These are phyloP conservation scores for Pangasianodon gigas DNA, from an alignment of 2,113 vertebrate genomes.

Conservation along the genomic window DNA sequence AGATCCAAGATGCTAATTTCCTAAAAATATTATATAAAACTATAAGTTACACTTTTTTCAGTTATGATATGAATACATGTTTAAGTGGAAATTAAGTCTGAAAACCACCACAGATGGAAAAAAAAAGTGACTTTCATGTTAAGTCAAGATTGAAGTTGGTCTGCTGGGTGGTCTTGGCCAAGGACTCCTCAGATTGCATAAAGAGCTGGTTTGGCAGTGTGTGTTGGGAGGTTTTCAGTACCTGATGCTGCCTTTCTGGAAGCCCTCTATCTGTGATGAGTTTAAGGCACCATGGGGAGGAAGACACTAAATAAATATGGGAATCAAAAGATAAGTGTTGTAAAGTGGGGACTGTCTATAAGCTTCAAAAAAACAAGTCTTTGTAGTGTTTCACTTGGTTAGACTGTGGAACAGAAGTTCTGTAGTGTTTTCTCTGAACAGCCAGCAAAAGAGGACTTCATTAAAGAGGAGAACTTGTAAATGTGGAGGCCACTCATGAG, in stretches of 20 bases:
- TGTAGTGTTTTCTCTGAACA: conserved; percentile 12
- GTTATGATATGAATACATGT: conserved; percentile 43
- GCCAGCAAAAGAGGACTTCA: conserved; percentile 26
- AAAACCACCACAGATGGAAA: conserved; percentile 38
- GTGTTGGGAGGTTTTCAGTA: conserved; percentile 75
- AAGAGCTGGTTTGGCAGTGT: conserved; percentile 75
- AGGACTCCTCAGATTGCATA: conserved; percentile 25
- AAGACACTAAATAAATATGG: conserved; percentile 79
- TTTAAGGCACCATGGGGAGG: conserved; percentile 70
- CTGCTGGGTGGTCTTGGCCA: conserved; percentile 29
- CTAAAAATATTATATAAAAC: conserved; percentile 63
- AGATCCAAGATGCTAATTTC: conserved; percentile 63
- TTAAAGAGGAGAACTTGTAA: conserved; percentile 36
- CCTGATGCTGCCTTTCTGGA: conserved; percentile 63
- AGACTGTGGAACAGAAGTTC: neutral
- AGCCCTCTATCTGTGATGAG: conserved; percentile 70
- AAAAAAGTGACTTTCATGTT: neutral
- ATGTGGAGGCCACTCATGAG: conserved; percentile 33
- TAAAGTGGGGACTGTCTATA: conserved; percentile 37
- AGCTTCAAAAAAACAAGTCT: conserved; percentile 20
- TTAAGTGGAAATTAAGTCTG: conserved; percentile 39
- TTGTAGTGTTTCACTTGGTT: conserved; percentile 14
- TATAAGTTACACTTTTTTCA: conserved; percentile 54
- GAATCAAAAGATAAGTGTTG: conserved; percentile 66
- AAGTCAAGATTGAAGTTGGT: conserved; percentile 1